Percentiles rank a stretch among this genome's conserved stretches.
Conservation (phyloP, 2,113 vertebrate genomes). For the Salminus brasiliensis region DNA sequence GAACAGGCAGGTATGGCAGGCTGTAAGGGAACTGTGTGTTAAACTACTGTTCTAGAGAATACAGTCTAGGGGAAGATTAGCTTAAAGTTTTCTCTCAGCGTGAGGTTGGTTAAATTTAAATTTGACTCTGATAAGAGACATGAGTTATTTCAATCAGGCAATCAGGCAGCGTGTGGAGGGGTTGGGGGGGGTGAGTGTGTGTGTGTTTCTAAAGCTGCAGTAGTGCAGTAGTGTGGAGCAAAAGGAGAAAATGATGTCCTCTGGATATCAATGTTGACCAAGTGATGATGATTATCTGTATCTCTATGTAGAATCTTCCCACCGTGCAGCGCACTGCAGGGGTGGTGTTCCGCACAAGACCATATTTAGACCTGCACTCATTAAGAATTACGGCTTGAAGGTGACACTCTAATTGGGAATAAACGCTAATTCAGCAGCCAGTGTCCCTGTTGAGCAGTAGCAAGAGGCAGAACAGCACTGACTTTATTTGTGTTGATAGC, state of each 20-base stretch:
- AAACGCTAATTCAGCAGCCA: constrained; percentile 43
- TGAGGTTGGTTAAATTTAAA: not conserved
- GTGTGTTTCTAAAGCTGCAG: too few relatives aligned
- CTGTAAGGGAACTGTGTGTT: not conserved
- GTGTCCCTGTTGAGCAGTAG: not conserved
- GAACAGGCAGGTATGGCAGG: not conserved
- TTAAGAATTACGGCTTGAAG: constrained; percentile 23
- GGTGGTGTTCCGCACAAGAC: not conserved
- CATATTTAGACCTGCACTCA: constrained; percentile 17
- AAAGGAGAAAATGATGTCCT: not conserved
- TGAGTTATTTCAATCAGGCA: not conserved
- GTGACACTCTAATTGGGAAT: constrained; percentile 43
- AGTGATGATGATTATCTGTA: not conserved
- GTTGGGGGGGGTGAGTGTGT: too few relatives aligned
- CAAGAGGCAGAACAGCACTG: not conserved
- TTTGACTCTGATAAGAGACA: constrained; percentile 3
- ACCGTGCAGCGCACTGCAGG: not conserved
- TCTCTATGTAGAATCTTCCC: not conserved
- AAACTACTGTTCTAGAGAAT: not conserved
- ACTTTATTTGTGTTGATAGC: not conserved
- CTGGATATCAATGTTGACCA: not conserved
- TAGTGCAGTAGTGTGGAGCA: not conserved
- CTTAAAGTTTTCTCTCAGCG: not conserved
- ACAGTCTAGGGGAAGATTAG: not conserved
- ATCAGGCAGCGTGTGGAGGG: not conserved